A percentile compares a stretch with the other conserved stretches of the same genome.
Evolutionary conservation across 2,888 invertebrate species (phyloP).

Genomic region (Maniola hyperantus): DNA sequence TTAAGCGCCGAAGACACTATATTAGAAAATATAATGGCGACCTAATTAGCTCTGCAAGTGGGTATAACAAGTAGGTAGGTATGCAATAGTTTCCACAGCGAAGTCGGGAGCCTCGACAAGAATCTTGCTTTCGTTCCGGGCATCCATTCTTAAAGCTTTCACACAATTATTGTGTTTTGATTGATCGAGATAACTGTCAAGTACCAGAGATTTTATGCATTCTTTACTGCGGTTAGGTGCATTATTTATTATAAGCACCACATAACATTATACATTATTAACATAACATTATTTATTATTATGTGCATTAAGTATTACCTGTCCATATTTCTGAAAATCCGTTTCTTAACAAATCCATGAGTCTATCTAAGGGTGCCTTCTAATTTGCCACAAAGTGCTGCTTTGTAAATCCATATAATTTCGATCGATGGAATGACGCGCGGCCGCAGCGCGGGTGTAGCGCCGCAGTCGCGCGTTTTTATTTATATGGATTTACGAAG

Average conservation of each 20-base stretch:
- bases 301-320: no score
- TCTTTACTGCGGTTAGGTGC: slow-evolving; percentile 13
- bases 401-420: no score
- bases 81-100: slow-evolving; percentile 25
- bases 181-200: slow-evolving; percentile 51
- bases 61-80: background rate
- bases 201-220: slow-evolving; percentile 25
- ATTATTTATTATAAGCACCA: no score
- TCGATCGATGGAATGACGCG: no score
- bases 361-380: background rate
- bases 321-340: background rate
- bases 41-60: slow-evolving; percentile 15
- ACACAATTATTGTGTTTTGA: slow-evolving; percentile 64
- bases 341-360: background rate
- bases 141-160: slow-evolving; percentile 63
- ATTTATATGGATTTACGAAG: no score
- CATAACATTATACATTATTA: no score
- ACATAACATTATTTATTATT: no score
- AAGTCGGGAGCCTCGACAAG: slow-evolving; percentile 34
- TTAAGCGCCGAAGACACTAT: no score
- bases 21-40: no score
- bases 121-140: slow-evolving; percentile 70
- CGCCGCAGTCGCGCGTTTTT: no score
- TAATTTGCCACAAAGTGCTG: no score
- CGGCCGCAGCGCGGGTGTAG: no score